These are phyloP conservation scores for Parascotia fuliginaria DNA, from an alignment of 2,888 invertebrate genomes.

Conservation along the genomic window DNA sequence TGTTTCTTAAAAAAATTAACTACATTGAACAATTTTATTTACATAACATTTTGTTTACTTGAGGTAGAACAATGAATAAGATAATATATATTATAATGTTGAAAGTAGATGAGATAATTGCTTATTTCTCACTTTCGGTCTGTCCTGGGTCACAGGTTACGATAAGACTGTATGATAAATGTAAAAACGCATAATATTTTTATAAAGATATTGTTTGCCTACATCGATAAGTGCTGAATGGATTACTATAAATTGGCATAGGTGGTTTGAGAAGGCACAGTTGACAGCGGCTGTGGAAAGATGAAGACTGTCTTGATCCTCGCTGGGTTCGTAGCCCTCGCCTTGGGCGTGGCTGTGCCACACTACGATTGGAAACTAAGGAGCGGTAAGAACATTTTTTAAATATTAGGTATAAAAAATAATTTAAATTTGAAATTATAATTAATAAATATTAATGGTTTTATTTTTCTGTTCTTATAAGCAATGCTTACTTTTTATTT, in stretches of 20 bases:
- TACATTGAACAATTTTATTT: too few species aligned
- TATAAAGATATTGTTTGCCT: background rate
- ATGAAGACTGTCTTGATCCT: slow-evolving; percentile 69
- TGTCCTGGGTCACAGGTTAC: background rate
- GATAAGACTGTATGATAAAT: background rate
- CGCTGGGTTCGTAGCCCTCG: slow-evolving; percentile 58
- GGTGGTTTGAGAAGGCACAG: slow-evolving; percentile 37
- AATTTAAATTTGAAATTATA: too few species aligned
- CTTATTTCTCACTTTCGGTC: background rate
- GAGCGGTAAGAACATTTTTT: slow-evolving; percentile 22
- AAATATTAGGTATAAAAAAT: too few species aligned
- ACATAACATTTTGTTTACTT: too few species aligned
- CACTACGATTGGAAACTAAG: slow-evolving; percentile 38
- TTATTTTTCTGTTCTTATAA: too few species aligned
- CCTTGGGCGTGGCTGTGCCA: slow-evolving; percentile 45
- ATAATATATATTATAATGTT: background rate
- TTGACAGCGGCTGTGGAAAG: slow-evolving; percentile 44
- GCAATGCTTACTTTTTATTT: too few species aligned
- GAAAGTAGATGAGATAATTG: background rate
- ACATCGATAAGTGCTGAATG: slow-evolving; percentile 5
- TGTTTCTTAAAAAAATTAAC: too few species aligned
- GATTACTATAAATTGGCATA: slow-evolving; percentile 21
- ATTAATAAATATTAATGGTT: too few species aligned
- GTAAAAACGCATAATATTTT: background rate
- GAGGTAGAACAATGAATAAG: too few species aligned